Percentiles rank a stretch among this genome's conserved stretches.
Conservation (phyloP, 2,113 vertebrate genomes). For the Nibea coibor region DNA sequence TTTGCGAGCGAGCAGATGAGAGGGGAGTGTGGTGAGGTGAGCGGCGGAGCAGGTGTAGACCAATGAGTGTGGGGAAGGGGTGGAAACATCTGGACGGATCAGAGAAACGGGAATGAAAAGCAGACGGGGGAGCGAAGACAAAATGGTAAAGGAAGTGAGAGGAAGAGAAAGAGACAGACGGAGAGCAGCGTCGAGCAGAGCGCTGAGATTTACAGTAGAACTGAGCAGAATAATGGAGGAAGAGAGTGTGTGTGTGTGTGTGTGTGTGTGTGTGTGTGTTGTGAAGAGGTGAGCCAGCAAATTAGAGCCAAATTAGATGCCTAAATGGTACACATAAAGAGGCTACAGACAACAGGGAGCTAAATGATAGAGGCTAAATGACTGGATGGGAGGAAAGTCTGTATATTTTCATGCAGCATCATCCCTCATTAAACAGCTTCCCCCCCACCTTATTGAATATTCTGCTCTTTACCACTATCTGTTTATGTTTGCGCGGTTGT, state of each 20-base stretch:
- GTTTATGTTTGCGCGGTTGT: background rate
- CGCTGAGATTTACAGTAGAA: conserved; percentile 29
- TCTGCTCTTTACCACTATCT: background rate
- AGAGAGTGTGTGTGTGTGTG: conserved; percentile 11
- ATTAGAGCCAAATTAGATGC: conserved; percentile 35
- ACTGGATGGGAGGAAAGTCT: background rate
- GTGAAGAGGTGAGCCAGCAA: conserved; percentile 6
- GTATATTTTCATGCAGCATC: conserved; percentile 4
- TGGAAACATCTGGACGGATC: conserved; percentile 61
- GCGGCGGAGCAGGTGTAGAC: conserved; percentile 57
- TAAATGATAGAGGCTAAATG: conserved; percentile 2
- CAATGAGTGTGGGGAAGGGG: conserved; percentile 25
- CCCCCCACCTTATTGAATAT: background rate
- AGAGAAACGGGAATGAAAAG: conserved; percentile 14
- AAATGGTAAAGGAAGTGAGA: conserved; percentile 29
- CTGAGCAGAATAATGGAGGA: conserved; percentile 21
- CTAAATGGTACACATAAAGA: conserved; percentile 17
- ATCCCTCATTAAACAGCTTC: background rate
- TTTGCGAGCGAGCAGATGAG: conserved; percentile 43
- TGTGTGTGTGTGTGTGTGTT: conserved; percentile 8
- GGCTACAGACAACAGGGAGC: background rate
- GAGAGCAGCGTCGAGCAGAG: conserved; percentile 16
- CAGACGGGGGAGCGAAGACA: conserved; percentile 18
- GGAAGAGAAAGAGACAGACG: conserved; percentile 10
- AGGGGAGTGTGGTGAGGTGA: conserved; percentile 46